Evolutionary conservation across 2,113 vertebrate genomes (phyloP), one percentile per base, ranked within the genome.

Genomic region (Boulengerochromis microlepis): DNA sequence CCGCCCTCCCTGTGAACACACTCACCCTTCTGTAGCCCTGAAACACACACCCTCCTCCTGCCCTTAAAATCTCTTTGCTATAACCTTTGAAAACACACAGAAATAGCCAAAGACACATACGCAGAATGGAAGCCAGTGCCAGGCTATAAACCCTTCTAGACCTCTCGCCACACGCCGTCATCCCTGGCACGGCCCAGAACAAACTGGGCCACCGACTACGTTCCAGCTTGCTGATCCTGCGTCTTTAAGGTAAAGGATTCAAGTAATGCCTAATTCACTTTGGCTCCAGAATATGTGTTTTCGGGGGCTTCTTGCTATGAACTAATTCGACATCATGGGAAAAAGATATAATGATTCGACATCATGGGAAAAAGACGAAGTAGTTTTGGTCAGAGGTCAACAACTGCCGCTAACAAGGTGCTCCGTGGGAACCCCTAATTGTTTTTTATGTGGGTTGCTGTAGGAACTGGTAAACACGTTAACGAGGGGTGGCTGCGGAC

Each of bases 391-490:
- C 81, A 83, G 86, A 90, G 91, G 92, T 94, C 89, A 94, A 91
- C 64, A 66, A 86, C 89, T 54, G 82, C 83, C 45, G 80, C 87
- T 93, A 93, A 94, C 90, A 86, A 91, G 93, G 84, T 86, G 82
- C 89, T 86, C 87, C 31, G 52, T 84, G 87, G 89, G 81, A 88
- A 86, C 88, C 24, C 82, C 56, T 92, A 81, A 91, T 91, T 92
- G 78, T 86, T 86, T 92, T 92, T 94, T 86, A 93, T 86, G 80
- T 83, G 78, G 18, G 91, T 93, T 93, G 85, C 94, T 5, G 66
- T 93, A 91, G 92, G 59, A 93, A 92, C 90, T 84, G 87, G 86
- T 89, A 94, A 95, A 94, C 88, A 93, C 24, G 35, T 82, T 91
- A 93, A 93, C 56, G 35, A 94, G 82, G 47, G 83, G 13, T 66